Base-by-base conservation (phyloP, 2,888 invertebrate genomes). In the Leucophora obtusa region DNA sequence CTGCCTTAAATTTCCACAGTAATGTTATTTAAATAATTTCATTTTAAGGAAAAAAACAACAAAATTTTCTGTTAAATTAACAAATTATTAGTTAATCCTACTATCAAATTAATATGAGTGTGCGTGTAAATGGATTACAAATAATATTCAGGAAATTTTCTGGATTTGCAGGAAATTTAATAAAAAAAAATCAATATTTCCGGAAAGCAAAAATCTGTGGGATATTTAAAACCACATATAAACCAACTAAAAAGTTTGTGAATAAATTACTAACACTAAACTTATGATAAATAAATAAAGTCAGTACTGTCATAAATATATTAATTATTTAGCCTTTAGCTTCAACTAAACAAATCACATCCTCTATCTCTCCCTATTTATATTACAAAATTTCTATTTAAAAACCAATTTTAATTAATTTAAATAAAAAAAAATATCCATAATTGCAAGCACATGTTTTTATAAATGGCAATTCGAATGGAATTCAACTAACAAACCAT, bases 391-490 rank as follows among this genome's bases (percentile, higher is more conserved):
- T 11, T n/a, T 43, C 8, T 24, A 15, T 56, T 56, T 43, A 10
- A 38, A 11, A 35, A 17, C 18, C 11, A 28, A 21, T 43, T 47
- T 68, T 51, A 43, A 38, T 47, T 74, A 50, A 58, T 24, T 54
- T 9, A 18, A 24, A 28, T 17, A 33, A 63, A 38, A 66, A 38
- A n/a, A 21, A 66, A 66, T 35, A 18, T 43, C 11, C 33, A 73
- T 60, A 68, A 71, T 54, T 62, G 53, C 53, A 59, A 59, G 53
- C 47, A 69, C 35, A 35, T 54, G 33, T 35, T 59, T 62, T 50
- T 38, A 2, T 50, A 58, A 47, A 58, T 47, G 35, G 11, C 18
- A 38, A 70, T 47, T 62, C 21, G 15, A 74, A 66, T 56, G 53
- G n/a, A 47, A 58, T 72, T 65, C 15, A 15, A 47, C 35, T 66